Evolutionary conservation across 2,113 vertebrate genomes (phyloP).

Genomic region (Mustela lutreola): DNA sequence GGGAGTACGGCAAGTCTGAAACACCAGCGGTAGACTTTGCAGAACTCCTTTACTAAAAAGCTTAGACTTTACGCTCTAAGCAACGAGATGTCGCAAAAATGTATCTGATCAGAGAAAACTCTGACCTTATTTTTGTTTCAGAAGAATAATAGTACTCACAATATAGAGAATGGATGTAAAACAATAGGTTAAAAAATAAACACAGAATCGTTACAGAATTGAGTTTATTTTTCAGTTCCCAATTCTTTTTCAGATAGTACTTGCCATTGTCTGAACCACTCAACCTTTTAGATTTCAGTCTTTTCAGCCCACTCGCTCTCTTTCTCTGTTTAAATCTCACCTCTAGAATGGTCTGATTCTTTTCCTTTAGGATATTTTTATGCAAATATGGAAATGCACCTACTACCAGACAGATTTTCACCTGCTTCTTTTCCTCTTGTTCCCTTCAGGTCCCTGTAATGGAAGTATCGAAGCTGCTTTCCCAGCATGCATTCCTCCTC

Average conservation of each 20-base stretch:
- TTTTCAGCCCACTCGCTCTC: background rate
- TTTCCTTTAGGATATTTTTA: background rate
- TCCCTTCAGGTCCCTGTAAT: background rate
- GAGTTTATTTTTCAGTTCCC: background rate
- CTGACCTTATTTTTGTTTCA: background rate
- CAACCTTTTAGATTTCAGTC: background rate
- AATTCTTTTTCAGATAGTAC: background rate
- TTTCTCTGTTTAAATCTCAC: background rate
- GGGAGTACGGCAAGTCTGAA: background rate
- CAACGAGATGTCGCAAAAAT: slow-evolving; percentile 25
- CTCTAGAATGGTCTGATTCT: background rate
- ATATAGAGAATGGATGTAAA: background rate
- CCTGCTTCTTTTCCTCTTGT: background rate
- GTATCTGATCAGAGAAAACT: background rate
- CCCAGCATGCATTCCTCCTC: background rate
- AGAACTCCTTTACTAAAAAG: background rate
- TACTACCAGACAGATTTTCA: background rate
- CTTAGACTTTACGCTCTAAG: background rate
- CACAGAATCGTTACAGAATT: background rate
- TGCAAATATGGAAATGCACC: background rate
- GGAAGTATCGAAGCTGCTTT: background rate
- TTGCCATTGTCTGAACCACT: background rate
- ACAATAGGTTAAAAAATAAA: background rate
- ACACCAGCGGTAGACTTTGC: background rate
- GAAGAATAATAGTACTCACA: background rate